Percentiles rank a stretch among this genome's conserved stretches.
Conservation (phyloP, 2,797 vertebrate genomes). For the Tachyglossus aculeatus region DNA sequence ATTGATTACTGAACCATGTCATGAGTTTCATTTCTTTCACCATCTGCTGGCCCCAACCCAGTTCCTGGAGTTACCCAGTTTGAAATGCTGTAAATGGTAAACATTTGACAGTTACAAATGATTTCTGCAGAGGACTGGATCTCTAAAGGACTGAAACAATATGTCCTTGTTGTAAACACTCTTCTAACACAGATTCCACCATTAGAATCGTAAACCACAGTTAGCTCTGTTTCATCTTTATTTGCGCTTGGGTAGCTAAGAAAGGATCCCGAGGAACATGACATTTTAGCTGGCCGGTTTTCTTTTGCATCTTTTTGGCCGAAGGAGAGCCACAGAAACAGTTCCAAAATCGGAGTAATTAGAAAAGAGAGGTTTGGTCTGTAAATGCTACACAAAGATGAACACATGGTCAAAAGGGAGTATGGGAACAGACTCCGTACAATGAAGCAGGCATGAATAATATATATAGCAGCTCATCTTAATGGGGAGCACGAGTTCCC, state of each 20-base stretch:
- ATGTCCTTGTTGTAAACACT: constrained; percentile 62
- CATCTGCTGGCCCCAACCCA: constrained; percentile 68
- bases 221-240: constrained; percentile 55
- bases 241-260: constrained; percentile 51
- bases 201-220: constrained; percentile 56
- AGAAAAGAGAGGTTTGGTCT: constrained; percentile 24
- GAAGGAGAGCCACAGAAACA: constrained; percentile 33
- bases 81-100: constrained; percentile 69
- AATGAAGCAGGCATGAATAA: no score
- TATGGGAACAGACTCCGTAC: no score
- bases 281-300: constrained; percentile 32
- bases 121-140: constrained; percentile 58
- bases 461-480: constrained; percentile 19
- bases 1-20: constrained; percentile 66
- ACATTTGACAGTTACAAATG: constrained; percentile 72
- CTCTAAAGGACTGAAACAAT: constrained; percentile 56
- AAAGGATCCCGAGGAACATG: constrained; percentile 32
- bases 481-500: neutral
- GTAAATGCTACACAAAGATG: no score
- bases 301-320: constrained; percentile 40
- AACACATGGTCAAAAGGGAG: no score
- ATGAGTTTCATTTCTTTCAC: constrained; percentile 72
- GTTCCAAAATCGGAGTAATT: constrained; percentile 42
- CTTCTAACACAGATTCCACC: constrained; percentile 50
- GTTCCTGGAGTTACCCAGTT: constrained; percentile 66